These are phyloP conservation scores for Eupeodes luniger DNA, from an alignment of 2,888 invertebrate genomes.

Conservation along the genomic window DNA sequence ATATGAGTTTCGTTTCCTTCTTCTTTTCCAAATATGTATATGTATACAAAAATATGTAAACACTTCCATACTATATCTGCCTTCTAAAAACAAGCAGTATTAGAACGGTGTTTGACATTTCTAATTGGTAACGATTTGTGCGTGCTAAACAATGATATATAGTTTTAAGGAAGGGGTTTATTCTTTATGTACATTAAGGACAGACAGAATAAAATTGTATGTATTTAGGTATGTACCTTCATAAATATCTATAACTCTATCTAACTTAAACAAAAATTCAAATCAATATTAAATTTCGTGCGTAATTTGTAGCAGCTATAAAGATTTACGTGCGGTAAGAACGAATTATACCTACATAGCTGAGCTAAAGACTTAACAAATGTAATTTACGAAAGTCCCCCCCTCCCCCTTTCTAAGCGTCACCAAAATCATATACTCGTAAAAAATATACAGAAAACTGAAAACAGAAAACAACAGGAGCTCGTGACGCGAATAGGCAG, in stretches of 20 bases:
- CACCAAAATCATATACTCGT: slow-evolving; percentile 16
- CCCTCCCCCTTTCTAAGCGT: background rate
- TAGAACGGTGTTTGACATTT: slow-evolving; percentile 43
- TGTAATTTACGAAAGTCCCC: slow-evolving; percentile 23
- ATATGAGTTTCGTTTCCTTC: background rate
- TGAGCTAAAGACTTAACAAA: slow-evolving; percentile 40
- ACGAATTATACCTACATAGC: slow-evolving; percentile 44
- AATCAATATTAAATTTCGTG: slow-evolving; percentile 65
- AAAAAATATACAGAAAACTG: no score
- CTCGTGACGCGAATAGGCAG: slow-evolving; percentile 21
- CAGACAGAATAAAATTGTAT: background rate
- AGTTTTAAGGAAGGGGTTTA: slow-evolving; percentile 1
- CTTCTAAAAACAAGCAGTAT: background rate
- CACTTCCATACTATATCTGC: background rate
- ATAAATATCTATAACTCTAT: background rate
- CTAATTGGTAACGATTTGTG: slow-evolving; percentile 65
- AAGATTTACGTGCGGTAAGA: background rate
- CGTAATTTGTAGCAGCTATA: background rate
- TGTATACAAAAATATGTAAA: no score
- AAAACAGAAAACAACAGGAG: slow-evolving; percentile 7
- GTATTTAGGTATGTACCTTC: background rate
- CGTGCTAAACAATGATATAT: slow-evolving; percentile 38
- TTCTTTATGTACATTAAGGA: background rate
- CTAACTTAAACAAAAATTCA: slow-evolving; percentile 59
- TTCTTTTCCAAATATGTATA: background rate